phyloP scores from a whole-genome alignment of 2,888 invertebrate species.

The Oligia strigilis region DNA sequence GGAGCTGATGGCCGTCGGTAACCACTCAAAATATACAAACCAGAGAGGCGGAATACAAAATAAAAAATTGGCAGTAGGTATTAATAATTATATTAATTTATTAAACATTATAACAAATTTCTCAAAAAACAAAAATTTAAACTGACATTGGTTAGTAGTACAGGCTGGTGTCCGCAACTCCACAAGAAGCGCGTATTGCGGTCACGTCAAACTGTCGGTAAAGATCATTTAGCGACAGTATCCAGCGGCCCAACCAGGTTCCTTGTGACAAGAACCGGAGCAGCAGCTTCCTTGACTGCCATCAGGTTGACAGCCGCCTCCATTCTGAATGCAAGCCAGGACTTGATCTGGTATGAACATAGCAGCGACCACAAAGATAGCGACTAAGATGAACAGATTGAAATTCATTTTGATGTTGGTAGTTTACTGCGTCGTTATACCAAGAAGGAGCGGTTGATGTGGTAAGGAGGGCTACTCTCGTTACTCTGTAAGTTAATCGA shows the following conservation, averaged over 20 bases:
- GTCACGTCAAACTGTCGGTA: not conserved
- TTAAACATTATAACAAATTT: not conserved
- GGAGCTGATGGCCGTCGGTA: not conserved
- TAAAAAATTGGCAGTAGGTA: not conserved
- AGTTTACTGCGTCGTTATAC: not conserved
- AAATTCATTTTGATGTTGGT: not conserved
- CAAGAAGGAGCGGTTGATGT: not conserved
- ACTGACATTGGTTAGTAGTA: not conserved
- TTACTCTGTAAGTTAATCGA: not conserved
- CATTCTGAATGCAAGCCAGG: conserved; percentile 2
- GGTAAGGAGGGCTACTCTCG: not conserved
- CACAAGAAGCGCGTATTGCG: not conserved
- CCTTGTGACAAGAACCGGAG: conserved; percentile 6
- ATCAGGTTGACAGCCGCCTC: conserved; percentile 4
- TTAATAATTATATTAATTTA: not conserved
- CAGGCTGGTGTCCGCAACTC: not conserved
- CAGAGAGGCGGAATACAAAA: not conserved
- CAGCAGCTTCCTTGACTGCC: conserved; percentile 9
- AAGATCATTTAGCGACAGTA: not conserved
- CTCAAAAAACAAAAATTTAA: not conserved
- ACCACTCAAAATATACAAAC: not conserved
- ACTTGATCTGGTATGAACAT: conserved; percentile 11
- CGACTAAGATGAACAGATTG: not conserved
- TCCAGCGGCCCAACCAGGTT: conserved; percentile 3
- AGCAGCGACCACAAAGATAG: not conserved